Conservation (phyloP, 2,888 invertebrate species). For the Dugesia japonica region DNA sequence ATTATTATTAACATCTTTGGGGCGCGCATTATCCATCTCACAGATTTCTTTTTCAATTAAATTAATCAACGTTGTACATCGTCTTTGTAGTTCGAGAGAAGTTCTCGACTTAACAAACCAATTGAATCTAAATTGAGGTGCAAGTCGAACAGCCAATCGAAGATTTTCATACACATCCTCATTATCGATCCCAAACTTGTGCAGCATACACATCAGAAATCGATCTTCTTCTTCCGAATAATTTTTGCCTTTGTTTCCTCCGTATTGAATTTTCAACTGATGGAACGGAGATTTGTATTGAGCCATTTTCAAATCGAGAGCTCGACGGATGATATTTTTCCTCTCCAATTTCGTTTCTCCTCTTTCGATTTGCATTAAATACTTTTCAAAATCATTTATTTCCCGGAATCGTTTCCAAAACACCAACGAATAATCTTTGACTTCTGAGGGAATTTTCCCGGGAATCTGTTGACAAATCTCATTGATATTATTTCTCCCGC, state of each 20-base stretch:
- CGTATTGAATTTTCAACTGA: constrained; percentile 85
- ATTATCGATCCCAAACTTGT: constrained; percentile 91
- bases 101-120: constrained; percentile 98
- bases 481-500: constrained; percentile 88
- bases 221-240: constrained; percentile 84
- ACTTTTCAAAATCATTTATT: constrained; percentile 78
- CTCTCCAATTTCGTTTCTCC: constrained; percentile 91
- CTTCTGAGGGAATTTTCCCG: constrained; percentile 74
- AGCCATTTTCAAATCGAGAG: constrained; percentile 69
- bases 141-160: constrained; percentile 66
- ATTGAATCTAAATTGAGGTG: constrained; percentile 63
- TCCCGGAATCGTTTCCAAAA: constrained; percentile 97
- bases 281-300: constrained; percentile 94
- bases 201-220: constrained; percentile 91
- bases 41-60: constrained; percentile 93
- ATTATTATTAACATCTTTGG: background rate
- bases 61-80: constrained; percentile 92
- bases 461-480: constrained; percentile 90
- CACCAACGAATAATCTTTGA: constrained; percentile 80
- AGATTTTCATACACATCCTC: constrained; percentile 98
- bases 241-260: constrained; percentile 96
- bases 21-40: constrained; percentile 58
- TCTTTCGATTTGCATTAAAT: constrained; percentile 87
- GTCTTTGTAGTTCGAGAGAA: constrained; percentile 74
- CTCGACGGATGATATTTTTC: constrained; percentile 65